Evolutionary conservation across 2,113 vertebrate species (phyloP).

Genomic region (Perca fluviatilis): DNA sequence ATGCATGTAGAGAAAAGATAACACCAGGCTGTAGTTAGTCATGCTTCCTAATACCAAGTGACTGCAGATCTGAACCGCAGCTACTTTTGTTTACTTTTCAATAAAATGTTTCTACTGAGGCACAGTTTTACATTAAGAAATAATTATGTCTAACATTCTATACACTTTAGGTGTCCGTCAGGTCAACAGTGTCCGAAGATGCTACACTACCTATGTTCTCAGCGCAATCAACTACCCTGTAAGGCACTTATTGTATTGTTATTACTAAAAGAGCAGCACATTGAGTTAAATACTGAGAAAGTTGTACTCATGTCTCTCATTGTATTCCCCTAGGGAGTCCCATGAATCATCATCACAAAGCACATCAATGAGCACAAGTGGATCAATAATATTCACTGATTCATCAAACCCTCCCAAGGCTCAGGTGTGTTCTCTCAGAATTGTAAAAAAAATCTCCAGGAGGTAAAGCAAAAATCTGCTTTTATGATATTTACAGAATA

Average conservation of each 20-base stretch:
- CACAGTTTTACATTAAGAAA: not conserved
- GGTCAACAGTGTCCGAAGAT: conserved; percentile 55
- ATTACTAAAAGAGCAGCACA: not conserved
- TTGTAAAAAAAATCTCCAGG: not conserved
- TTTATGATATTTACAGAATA: not conserved
- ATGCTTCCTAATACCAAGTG: not conserved
- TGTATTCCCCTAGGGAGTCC: conserved; percentile 55
- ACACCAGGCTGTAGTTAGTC: not conserved
- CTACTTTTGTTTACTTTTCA: not conserved
- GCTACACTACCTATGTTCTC: not conserved
- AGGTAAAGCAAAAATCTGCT: not conserved
- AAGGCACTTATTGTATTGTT: not conserved
- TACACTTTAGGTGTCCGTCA: conserved; percentile 58
- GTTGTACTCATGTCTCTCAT: not conserved
- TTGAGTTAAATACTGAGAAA: not conserved
- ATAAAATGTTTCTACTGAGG: not conserved
- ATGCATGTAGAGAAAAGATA: not conserved
- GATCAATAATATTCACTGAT: conserved; percentile 39
- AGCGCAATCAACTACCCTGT: not conserved
- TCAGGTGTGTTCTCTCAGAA: conserved; percentile 18
- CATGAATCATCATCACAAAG: not conserved
- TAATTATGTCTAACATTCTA: not conserved
- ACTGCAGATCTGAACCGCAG: not conserved
- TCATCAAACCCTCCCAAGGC: conserved; percentile 17
- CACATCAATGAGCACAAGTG: not conserved